Percentiles rank a stretch among this genome's conserved stretches.
Evolutionary conservation across 2,888 invertebrate genomes (phyloP).

Genomic region (Rhimphoctona megacephalus): DNA sequence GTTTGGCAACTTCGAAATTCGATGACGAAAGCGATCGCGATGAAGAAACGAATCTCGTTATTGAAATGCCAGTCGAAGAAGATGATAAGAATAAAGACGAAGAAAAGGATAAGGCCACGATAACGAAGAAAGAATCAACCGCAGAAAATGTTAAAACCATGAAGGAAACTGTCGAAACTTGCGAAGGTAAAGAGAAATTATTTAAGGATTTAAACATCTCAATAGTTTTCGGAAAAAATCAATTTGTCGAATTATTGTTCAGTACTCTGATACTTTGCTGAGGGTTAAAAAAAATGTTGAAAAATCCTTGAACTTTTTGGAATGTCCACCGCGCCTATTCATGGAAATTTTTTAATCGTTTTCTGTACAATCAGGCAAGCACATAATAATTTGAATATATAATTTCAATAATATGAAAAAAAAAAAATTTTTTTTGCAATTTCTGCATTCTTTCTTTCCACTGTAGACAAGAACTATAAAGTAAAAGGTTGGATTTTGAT

Average conservation of each 20-base stretch:
- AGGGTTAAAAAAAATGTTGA: too few species aligned
- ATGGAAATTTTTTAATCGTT: neutral
- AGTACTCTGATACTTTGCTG: too few species aligned
- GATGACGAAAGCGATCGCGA: constrained; percentile 84
- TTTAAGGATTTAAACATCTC: neutral
- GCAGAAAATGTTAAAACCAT: constrained; percentile 16
- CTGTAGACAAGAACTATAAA: neutral
- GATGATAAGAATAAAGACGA: constrained; percentile 81
- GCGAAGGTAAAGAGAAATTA: constrained; percentile 43
- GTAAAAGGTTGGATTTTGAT: neutral
- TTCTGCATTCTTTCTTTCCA: neutral
- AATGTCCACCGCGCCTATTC: neutral
- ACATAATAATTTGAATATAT: too few species aligned
- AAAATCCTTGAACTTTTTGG: neutral
- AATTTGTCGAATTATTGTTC: neutral
- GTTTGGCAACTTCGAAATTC: constrained; percentile 78
- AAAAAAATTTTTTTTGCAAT: neutral
- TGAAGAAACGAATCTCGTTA: constrained; percentile 82
- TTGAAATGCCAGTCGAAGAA: constrained; percentile 81
- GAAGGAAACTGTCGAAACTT: constrained; percentile 28
- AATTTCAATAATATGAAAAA: neutral
- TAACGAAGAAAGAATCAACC: constrained; percentile 14
- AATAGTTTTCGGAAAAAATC: neutral
- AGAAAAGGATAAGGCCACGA: constrained; percentile 77
- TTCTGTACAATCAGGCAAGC: too few species aligned